A percentile compares a stretch with the other conserved stretches of the same genome.
Evolutionary conservation across 2,113 vertebrate species (phyloP).

Genomic region (Salvator merianae): DNA sequence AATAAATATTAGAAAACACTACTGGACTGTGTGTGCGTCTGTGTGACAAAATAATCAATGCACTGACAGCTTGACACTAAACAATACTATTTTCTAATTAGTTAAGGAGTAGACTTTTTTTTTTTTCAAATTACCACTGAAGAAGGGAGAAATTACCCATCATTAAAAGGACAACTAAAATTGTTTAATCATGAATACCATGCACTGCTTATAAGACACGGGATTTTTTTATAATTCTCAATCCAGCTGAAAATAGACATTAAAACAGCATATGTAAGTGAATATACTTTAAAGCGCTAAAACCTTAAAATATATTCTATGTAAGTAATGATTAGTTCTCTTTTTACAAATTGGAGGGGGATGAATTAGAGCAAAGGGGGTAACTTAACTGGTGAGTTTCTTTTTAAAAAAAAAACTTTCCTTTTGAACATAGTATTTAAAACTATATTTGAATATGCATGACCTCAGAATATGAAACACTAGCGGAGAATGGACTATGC

Average conservation of each 20-base stretch:
- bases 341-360: background rate
- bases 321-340: background rate
- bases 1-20: constrained; percentile 50
- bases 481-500: constrained; percentile 33
- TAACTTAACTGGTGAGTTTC: constrained; percentile 15
- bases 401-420: constrained; percentile 28
- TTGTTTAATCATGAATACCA: background rate
- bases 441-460: constrained; percentile 7
- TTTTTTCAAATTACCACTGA: background rate
- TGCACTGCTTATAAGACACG: background rate
- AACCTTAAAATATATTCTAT: background rate
- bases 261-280: background rate
- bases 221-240: background rate
- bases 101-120: background rate
- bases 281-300: background rate
- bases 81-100: constrained; percentile 31
- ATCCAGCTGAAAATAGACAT: background rate
- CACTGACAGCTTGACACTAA: constrained; percentile 20
- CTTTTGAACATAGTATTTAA: background rate
- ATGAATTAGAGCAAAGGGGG: constrained; percentile 15
- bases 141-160: background rate
- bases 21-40: constrained; percentile 18
- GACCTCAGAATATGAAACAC: background rate
- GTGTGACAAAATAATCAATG: constrained; percentile 33
- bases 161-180: constrained; percentile 4